A percentile compares a stretch with the other conserved stretches of the same genome.
Conservation (phyloP, 2,113 vertebrate genomes). For the Ramphastos sulfuratus region DNA sequence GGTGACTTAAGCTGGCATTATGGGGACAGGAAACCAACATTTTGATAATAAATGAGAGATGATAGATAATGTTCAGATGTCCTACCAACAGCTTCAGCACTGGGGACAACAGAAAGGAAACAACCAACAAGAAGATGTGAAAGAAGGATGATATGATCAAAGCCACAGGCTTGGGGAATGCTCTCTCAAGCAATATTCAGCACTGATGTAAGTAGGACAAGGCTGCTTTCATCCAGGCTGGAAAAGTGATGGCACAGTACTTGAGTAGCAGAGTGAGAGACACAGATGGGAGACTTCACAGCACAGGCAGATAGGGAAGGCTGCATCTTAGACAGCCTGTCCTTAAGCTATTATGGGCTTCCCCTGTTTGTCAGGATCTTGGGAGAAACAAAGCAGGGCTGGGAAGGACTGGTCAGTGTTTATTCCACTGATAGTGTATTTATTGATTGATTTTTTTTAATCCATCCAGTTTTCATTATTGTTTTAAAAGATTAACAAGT, state of each 20-base stretch:
- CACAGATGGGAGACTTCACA: neutral
- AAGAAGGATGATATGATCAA: constrained; percentile 3
- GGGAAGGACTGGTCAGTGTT: neutral
- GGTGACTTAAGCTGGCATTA: neutral
- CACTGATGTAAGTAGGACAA: neutral
- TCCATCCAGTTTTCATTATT: neutral
- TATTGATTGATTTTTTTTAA: neutral
- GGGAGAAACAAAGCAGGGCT: neutral
- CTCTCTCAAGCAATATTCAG: constrained; percentile 17
- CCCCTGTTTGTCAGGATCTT: neutral
- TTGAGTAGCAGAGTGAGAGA: neutral
- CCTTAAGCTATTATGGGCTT: neutral
- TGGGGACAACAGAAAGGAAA: neutral
- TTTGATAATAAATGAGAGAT: neutral
- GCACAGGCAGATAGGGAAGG: neutral
- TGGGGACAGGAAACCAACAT: neutral
- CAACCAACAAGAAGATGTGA: neutral
- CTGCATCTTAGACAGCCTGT: neutral
- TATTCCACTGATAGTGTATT: neutral
- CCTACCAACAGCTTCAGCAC: neutral
- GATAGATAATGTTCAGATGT: neutral
- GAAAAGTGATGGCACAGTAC: neutral
- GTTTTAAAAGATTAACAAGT: neutral
- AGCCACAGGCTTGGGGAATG: constrained; percentile 1
- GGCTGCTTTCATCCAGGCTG: constrained; percentile 6